Evolutionary conservation across 2,797 vertebrate species (phyloP), one percentile per base, ranked within the genome.

Genomic region (Centroberyx gerrardi): DNA sequence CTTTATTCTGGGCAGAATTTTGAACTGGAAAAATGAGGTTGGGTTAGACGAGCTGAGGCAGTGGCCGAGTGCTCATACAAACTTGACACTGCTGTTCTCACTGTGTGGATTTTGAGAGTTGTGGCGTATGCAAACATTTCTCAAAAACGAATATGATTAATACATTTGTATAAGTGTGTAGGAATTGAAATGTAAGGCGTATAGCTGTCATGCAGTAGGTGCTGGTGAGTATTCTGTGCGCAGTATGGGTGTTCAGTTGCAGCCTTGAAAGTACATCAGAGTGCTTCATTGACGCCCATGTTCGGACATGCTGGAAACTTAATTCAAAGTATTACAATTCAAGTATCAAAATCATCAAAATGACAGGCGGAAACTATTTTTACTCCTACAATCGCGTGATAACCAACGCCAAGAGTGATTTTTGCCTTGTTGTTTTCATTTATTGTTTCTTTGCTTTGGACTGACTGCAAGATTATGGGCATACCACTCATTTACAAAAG

Each of bases 31-130:
- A 27, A 9, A 27, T 22, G 33, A 0, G 28, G 28, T 42, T 17
- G 51, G 18, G n/a, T 36, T 36, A 1, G 28, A 52, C 72, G 44
- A 64, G 67, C 69, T 52, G 31, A 77, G 56, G 55, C 68, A 67
- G 77, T 65, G 22, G 49, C 44, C 17, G 0, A 8, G 44, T 13
- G 18, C 28, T 44, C 6, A 6, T n/a, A 38, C 52, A 60, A 54
- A 71, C n/a, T 60, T 18, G 42, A 14, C 60, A 44, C 8, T 27
- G 27, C 22, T 48, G 8, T 46, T 59, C 54, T 62, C 10, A 8
- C 10, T 48, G 48, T 42, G 36, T 12, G 1, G 27, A 51, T 61
- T 54, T 4, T 8, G 17, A 68, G 10, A 44, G 48, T 14, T 58
- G 62, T 44, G 64, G 22, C 3, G 5, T 15, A 4, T 48, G 46